Conservation (phyloP, 2,888 invertebrate genomes). For the Plagodis pulveraria region DNA sequence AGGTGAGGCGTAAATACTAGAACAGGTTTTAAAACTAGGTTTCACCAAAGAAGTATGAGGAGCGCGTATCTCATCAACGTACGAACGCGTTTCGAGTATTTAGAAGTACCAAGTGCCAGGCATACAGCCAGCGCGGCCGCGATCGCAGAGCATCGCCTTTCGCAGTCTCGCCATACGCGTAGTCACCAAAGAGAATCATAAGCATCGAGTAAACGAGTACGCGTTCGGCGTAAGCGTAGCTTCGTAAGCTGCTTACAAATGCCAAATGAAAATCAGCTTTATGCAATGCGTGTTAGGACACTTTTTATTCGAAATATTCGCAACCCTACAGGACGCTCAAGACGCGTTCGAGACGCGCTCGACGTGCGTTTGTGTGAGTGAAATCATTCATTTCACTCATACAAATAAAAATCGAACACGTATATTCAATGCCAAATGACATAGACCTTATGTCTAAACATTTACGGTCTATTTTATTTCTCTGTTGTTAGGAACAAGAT, state of each 20-base stretch:
- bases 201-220: slow-evolving; percentile 1
- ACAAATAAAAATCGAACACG: neutral
- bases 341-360: too few species aligned
- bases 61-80: neutral
- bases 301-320: too few species aligned
- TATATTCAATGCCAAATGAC: neutral
- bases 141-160: slow-evolving; percentile 1
- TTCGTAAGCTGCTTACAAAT: too few species aligned
- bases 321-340: too few species aligned
- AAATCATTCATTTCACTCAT: neutral
- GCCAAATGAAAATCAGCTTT: too few species aligned
- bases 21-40: too few species aligned
- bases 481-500: too few species aligned
- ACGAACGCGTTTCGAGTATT: slow-evolving; percentile 6
- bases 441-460: slow-evolving; percentile 2
- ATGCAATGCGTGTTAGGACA: too few species aligned
- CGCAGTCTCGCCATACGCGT: slow-evolving; percentile 5
- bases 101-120: neutral
- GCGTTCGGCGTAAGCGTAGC: too few species aligned
- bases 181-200: neutral
- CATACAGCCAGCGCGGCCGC: neutral
- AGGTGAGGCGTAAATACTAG: too few species aligned
- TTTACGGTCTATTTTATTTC: neutral
- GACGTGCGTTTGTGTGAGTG: slow-evolving; percentile 5
- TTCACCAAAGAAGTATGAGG: too few species aligned